Conservation (phyloP, 1,140 invertebrate genomes). For the Periplaneta americana region DNA sequence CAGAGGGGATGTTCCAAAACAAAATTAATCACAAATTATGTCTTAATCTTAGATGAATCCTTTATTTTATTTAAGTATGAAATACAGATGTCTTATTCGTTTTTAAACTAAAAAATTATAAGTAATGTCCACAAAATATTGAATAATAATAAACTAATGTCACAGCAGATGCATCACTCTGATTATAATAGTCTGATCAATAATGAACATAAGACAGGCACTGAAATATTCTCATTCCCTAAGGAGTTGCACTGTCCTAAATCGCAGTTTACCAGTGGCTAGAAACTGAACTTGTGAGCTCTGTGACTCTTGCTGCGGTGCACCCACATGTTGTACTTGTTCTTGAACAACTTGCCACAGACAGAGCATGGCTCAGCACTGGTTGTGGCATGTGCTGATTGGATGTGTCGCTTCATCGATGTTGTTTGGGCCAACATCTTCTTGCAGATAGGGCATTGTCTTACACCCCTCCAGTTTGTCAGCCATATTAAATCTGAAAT, state of each 20-base stretch:
- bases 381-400: background rate
- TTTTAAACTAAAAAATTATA: background rate
- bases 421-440: conserved; percentile 9
- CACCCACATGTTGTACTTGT: conserved; percentile 32
- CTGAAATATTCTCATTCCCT: background rate
- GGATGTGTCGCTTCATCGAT: conserved; percentile 15
- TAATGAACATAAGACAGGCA: background rate
- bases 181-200: background rate
- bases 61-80: background rate
- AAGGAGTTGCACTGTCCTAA: background rate
- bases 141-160: background rate
- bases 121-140: background rate
- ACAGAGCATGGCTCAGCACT: conserved; percentile 25
- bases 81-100: background rate
- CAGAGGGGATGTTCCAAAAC: background rate
- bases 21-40: background rate
- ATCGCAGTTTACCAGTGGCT: background rate
- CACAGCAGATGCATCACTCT: background rate
- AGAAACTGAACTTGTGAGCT: background rate
- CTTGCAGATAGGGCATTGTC: conserved; percentile 11
- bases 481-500: background rate
- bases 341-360: conserved; percentile 31
- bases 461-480: background rate
- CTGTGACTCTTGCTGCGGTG: conserved; percentile 18
- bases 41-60: background rate